A percentile compares a stretch with the other conserved stretches of the same genome.
Evolutionary conservation across 1,140 invertebrate species (phyloP).

Genomic region (Rhagoletis zephyria): DNA sequence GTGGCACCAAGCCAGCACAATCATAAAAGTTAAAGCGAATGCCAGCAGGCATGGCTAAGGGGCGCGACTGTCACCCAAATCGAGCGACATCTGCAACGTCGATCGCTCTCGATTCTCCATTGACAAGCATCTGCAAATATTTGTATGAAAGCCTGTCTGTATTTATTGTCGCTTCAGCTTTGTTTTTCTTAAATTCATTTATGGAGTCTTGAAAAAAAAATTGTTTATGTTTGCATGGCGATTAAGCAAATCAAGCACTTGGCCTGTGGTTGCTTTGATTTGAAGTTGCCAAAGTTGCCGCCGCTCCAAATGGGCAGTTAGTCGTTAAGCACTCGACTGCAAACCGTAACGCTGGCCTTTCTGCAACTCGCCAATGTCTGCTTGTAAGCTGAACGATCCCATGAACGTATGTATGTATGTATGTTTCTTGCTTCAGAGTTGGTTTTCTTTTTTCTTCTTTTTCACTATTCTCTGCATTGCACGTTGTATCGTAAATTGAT

Average conservation of each 20-base stretch:
- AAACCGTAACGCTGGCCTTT: not conserved
- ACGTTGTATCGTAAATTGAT: constrained; percentile 26
- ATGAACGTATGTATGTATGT: not conserved
- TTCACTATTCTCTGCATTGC: not conserved
- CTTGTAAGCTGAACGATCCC: not conserved
- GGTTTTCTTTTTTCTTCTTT: not conserved
- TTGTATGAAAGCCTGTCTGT: not conserved
- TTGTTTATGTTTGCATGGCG: constrained; percentile 40
- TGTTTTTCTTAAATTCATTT: not conserved
- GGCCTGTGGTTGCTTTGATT: constrained; percentile 19
- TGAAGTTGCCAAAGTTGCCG: not conserved
- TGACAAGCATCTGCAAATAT: not conserved
- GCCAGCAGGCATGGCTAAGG: not conserved
- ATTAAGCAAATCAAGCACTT: constrained; percentile 35
- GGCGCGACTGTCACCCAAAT: not conserved
- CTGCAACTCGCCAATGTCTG: not conserved
- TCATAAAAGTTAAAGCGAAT: not conserved
- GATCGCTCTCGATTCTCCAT: constrained; percentile 22
- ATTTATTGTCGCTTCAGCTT: not conserved
- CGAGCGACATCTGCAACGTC: not conserved
- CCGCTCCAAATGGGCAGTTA: constrained; percentile 1
- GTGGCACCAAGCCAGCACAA: constrained; percentile 22
- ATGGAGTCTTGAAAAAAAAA: not conserved
- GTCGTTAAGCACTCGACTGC: not conserved
- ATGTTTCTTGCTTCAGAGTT: not conserved